phyloP scores from a whole-genome alignment of 1,140 invertebrate species.

The Bombus haemorrhoidalis region DNA sequence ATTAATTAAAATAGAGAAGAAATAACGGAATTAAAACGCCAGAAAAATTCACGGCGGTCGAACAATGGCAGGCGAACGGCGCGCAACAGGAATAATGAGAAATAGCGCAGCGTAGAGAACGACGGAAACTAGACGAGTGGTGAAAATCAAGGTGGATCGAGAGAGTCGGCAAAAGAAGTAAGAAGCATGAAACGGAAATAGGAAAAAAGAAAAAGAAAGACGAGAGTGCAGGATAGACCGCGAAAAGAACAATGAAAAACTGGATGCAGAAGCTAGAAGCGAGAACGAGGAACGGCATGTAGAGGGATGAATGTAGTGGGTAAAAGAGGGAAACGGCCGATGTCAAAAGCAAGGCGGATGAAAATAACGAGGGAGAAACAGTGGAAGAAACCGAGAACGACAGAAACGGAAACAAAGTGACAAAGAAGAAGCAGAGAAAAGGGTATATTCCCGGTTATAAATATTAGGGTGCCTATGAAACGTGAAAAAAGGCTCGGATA shows the following conservation, averaged over 20 bases:
- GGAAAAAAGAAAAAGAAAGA: background rate
- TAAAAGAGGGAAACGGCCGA: constrained; percentile 2
- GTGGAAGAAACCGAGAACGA: background rate
- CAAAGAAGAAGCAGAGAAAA: background rate
- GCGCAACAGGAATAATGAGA: constrained; percentile 6
- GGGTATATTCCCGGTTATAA: background rate
- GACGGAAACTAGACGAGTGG: constrained; percentile 6
- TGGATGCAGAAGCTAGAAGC: constrained; percentile 26
- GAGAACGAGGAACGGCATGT: background rate
- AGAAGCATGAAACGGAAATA: background rate
- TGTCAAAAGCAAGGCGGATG: constrained; percentile 6
- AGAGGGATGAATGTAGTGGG: background rate
- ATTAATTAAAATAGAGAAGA: constrained; percentile 22
- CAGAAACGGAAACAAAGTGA: background rate
- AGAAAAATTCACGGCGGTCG: background rate
- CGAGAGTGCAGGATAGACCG: background rate
- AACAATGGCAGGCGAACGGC: background rate
- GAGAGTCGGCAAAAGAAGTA: constrained; percentile 11
- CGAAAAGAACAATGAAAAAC: constrained; percentile 32
- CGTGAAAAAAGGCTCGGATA: background rate
- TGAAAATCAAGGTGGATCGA: constrained; percentile 26
- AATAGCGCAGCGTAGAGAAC: background rate
- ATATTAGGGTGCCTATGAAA: background rate
- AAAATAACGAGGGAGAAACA: background rate
- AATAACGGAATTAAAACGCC: constrained; percentile 8